These are phyloP conservation scores for Griposia aprilina DNA, from an alignment of 2,888 invertebrate species.

Conservation along the genomic window DNA sequence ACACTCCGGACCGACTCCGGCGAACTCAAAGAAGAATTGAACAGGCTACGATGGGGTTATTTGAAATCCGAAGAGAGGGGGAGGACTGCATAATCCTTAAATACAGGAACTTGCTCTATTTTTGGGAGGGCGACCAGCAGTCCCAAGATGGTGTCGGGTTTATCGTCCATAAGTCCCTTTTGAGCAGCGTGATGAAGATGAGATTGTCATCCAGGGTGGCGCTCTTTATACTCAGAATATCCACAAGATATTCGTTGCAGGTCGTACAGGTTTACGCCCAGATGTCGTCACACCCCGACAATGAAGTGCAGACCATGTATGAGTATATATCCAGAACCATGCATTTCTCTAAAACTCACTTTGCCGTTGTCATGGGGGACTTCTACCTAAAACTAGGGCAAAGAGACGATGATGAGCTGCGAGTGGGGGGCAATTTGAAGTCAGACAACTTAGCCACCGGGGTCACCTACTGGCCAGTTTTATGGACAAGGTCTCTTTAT, in stretches of 20 bases:
- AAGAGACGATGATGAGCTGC: neutral
- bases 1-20: neutral
- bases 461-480: neutral
- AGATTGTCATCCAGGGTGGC: neutral
- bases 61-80: neutral
- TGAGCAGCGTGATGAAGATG: neutral
- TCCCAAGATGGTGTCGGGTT: neutral
- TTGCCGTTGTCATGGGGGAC: neutral
- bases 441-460: neutral
- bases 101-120: neutral
- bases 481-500: neutral
- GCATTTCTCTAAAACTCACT: neutral
- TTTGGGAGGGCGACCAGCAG: too few relatives aligned
- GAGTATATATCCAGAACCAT: neutral
- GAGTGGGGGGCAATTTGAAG: neutral
- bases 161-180: neutral
- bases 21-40: neutral
- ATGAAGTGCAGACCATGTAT: neutral
- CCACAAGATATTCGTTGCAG: neutral
- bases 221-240: neutral
- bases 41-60: neutral
- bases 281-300: neutral
- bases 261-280: neutral
- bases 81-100: neutral
- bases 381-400: neutral